phyloP scores from a whole-genome alignment of 92 coral and sea anemone species.

The Nematostella vectensis region DNA sequence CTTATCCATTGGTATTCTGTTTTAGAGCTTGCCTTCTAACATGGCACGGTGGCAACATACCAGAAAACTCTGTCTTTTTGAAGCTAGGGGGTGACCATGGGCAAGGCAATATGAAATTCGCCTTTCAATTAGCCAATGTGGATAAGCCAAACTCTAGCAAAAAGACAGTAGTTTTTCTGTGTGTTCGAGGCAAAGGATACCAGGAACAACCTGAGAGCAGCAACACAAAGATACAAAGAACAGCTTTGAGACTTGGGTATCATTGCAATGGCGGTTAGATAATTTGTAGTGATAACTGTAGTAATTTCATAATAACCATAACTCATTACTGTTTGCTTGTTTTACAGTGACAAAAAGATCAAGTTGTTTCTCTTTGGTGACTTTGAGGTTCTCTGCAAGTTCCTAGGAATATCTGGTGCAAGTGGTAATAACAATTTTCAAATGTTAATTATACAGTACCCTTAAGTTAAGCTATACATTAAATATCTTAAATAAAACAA shows the following conservation, averaged over 20 bases:
- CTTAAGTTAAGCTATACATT: background rate
- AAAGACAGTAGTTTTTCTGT: slow-evolving; percentile 19
- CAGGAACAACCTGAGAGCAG: slow-evolving; percentile 12
- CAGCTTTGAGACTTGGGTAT: slow-evolving; percentile 1
- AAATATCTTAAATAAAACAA: background rate
- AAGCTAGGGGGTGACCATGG: slow-evolving; percentile 35
- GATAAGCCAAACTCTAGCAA: slow-evolving; percentile 23
- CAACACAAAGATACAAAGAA: background rate
- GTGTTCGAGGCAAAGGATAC: slow-evolving; percentile 18
- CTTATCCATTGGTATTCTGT: background rate
- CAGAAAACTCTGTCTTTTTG: slow-evolving; percentile 14
- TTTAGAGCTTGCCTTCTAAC: slow-evolving; percentile 5
- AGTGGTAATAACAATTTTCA: slow-evolving; percentile 7
- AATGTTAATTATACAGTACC: background rate
- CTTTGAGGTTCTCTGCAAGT: slow-evolving; percentile 9
- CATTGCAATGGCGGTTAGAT: slow-evolving; percentile 6
- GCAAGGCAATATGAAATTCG: slow-evolving; percentile 10
- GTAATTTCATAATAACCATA: background rate
- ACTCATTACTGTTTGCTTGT: background rate
- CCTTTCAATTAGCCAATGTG: slow-evolving; percentile 19
- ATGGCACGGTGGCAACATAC: slow-evolving; percentile 16
- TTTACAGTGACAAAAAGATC: slow-evolving; percentile 4
- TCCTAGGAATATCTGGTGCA: slow-evolving; percentile 17
- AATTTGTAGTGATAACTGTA: background rate
- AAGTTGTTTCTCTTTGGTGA: slow-evolving; percentile 10